These are phyloP conservation scores for Lymantria monacha DNA, from an alignment of 2,888 invertebrate species.

Conservation along the genomic window DNA sequence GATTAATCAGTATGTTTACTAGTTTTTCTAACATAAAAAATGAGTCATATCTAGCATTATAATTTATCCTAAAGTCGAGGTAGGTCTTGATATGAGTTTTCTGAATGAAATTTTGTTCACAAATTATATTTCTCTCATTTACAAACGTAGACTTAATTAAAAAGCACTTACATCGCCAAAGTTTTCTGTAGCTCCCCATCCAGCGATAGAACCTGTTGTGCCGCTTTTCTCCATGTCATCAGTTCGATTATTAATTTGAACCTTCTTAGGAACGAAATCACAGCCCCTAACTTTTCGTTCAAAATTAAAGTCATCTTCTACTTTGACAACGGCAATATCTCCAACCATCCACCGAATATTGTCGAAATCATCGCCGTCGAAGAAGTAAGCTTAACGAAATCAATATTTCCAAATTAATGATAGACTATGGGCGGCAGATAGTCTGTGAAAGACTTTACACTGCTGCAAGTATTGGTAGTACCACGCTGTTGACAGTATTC, in stretches of 20 bases:
- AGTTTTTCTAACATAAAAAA: too few relatives aligned
- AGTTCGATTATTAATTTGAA: slow-evolving; percentile 55
- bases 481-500: too few relatives aligned
- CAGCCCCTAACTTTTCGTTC: slow-evolving; percentile 56
- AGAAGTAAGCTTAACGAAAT: slow-evolving; percentile 49
- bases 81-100: too few relatives aligned
- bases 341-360: slow-evolving; percentile 71
- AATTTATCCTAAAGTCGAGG: too few relatives aligned
- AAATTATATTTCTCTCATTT: too few relatives aligned
- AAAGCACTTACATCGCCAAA: slow-evolving; percentile 49
- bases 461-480: too few relatives aligned
- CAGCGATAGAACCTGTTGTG: slow-evolving; percentile 49
- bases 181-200: slow-evolving; percentile 57
- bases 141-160: not conserved
- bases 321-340: slow-evolving; percentile 69
- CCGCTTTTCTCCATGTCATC: slow-evolving; percentile 46
- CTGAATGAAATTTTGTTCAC: too few relatives aligned
- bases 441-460: too few relatives aligned
- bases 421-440: too few relatives aligned
- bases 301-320: slow-evolving; percentile 66
- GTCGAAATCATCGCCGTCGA: slow-evolving; percentile 59
- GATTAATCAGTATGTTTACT: too few relatives aligned
- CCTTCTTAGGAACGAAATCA: slow-evolving; percentile 57
- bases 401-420: too few relatives aligned
- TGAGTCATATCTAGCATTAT: too few relatives aligned